Percentiles rank a stretch among this genome's conserved stretches.
These are phyloP conservation scores for Homalodisca vitripennis DNA, from an alignment of 1,140 invertebrate genomes.

Conservation along the genomic window DNA sequence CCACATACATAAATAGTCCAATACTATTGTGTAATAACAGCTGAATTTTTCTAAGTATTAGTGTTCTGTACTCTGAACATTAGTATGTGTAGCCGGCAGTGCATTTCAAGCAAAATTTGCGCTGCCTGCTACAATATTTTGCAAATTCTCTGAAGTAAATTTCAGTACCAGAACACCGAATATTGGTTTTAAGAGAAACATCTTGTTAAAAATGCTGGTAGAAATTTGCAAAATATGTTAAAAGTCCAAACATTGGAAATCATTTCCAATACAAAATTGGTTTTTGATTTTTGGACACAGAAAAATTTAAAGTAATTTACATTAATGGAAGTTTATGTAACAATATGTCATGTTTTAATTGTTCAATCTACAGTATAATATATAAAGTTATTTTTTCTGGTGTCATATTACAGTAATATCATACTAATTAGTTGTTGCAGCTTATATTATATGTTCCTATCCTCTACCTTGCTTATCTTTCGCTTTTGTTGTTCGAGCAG, in stretches of 20 bases:
- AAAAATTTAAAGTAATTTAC: conserved; percentile 25
- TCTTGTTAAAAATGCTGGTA: conserved; percentile 26
- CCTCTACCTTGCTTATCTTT: background rate
- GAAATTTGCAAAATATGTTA: conserved; percentile 31
- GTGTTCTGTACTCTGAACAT: background rate
- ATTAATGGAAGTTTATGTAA: conserved; percentile 33
- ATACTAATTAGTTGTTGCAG: conserved; percentile 30
- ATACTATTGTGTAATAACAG: conserved; percentile 41
- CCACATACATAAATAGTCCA: conserved; percentile 39
- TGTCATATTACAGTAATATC: conserved; percentile 34
- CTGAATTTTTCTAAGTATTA: conserved; percentile 19
- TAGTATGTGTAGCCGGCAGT: conserved; percentile 4
- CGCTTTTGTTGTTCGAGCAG: conserved; percentile 19
- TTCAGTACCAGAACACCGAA: conserved; percentile 25
- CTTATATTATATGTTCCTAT: conserved; percentile 26
- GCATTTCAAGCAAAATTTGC: conserved; percentile 6
- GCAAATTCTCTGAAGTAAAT: conserved; percentile 26
- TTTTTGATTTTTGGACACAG: conserved; percentile 24
- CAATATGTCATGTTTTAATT: conserved; percentile 30
- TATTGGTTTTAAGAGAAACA: conserved; percentile 26
- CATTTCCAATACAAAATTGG: background rate
- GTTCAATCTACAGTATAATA: conserved; percentile 28
- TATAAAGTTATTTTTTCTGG: conserved; percentile 33
- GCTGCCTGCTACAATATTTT: conserved; percentile 31
- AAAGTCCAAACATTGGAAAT: conserved; percentile 6